Conservation (phyloP, 1,140 invertebrate genomes). For the Caenorhabditis briggsae region DNA sequence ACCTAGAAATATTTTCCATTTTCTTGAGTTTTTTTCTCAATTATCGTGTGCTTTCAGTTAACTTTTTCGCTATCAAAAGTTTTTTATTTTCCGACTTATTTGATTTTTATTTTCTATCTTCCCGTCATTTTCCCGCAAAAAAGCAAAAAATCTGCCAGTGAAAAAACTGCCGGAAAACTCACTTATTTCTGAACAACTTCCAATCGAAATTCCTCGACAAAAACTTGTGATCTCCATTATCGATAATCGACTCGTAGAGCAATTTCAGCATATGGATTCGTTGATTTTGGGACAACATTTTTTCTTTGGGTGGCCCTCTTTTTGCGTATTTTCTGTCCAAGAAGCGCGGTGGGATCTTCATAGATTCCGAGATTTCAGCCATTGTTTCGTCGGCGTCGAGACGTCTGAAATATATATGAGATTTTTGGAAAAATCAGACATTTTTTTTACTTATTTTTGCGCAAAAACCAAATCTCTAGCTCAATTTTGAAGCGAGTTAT, state of each 20-base stretch:
- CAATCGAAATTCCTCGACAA: neutral
- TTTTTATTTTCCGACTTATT: too few species aligned
- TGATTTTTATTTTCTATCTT: too few species aligned
- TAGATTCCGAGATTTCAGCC: neutral
- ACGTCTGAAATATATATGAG: neutral
- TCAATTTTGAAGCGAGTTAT: too few species aligned
- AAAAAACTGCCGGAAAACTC: neutral
- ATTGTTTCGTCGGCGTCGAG: neutral
- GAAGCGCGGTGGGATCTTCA: neutral
- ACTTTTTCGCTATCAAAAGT: too few species aligned
- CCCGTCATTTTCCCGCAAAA: too few species aligned
- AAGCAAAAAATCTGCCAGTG: too few species aligned
- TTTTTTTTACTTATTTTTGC: neutral
- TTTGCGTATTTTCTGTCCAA: neutral
- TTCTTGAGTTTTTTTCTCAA: too few species aligned
- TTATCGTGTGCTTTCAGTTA: too few species aligned
- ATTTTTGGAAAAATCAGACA: slow-evolving; percentile 4
- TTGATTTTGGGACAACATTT: neutral
- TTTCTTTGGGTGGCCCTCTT: neutral
- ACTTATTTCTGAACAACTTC: slow-evolving; percentile 8
- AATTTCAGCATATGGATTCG: neutral
- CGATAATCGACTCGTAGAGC: neutral
- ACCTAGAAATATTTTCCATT: too few species aligned
- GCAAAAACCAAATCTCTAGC: too few species aligned
- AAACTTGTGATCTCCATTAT: neutral